Evolutionary conservation across 2,797 vertebrate species (phyloP), one percentile per base, ranked within the genome.

Genomic region (Agapornis canus): DNA sequence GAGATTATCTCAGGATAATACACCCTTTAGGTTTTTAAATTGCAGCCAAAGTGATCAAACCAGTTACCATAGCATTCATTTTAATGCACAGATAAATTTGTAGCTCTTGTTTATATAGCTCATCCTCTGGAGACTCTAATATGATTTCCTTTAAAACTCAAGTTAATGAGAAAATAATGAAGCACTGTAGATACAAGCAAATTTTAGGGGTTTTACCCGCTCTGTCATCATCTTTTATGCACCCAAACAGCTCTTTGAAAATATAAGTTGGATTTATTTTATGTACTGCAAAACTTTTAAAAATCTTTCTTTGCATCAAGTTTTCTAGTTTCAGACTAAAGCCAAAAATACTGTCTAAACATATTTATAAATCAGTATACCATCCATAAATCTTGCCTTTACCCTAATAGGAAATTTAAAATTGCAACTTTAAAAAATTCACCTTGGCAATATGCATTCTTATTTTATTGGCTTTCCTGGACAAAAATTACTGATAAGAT

Each of bases 151-250:
- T 97, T 97, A 97, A 96, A 95, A 96, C 75, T 94, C 86, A 86
- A 95, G 91, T 95, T 95, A 96, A 97, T 97, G 84, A 97, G 86
- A 97, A 97, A 97, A 97, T 96, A 97, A 96, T 95, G 88, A 83
- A 97, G 80, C 96, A 96, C 94, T 97, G 94, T 93, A 64, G 79
- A 81, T 84, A 95, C 96, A 96, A 94, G 61, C 72, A 95, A 83
- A 86, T 79, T 90, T 89, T 94, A 57, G n/a, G 21, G 8, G 42
- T 92, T 71, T 83, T 69, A 45, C 63, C 59, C 56, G 79, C 82
- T 61, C 86, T 82, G 72, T 89, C 71, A 94, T 97, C 86, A 90
- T 95, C 83, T 95, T 95, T 96, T 81, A 91, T 79, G 90, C 35
- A 97, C 95, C 94, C 91, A 94, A 93, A 96, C 40, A 51, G 89